phyloP scores from a whole-genome alignment of 2,888 invertebrate genomes.

The Tethea ocularis region DNA sequence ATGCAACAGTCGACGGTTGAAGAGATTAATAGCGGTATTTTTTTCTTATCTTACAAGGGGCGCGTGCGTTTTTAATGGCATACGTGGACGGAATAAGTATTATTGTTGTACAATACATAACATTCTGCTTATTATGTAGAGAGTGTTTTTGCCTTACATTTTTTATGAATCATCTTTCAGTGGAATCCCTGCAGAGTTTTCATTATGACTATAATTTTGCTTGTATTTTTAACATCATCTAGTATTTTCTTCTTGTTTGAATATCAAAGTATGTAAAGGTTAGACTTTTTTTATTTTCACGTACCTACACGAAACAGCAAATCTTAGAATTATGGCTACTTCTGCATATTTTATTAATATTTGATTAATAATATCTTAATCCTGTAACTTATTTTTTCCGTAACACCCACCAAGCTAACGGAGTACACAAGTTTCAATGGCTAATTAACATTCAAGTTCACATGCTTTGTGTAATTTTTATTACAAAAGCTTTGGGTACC shows the following conservation, averaged over 20 bases:
- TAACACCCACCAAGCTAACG: conserved; percentile 27
- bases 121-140: conserved; percentile 12
- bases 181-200: conserved; percentile 1
- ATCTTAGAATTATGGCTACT: too few relatives aligned
- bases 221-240: too few relatives aligned
- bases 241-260: too few relatives aligned
- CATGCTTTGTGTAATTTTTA: conserved; percentile 36
- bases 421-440: conserved; percentile 41
- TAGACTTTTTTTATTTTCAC: too few relatives aligned
- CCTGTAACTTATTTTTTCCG: conserved; percentile 30
- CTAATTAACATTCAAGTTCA: conserved; percentile 46
- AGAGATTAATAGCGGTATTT: conserved; percentile 36
- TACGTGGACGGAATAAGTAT: conserved; percentile 25
- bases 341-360: too few relatives aligned
- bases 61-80: conserved; percentile 20
- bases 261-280: too few relatives aligned
- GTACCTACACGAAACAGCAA: too few relatives aligned
- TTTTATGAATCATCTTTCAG: conserved; percentile 11
- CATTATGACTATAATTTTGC: not conserved
- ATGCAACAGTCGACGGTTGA: conserved; percentile 29
- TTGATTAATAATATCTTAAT: not conserved
- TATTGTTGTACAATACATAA: conserved; percentile 13
- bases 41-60: conserved; percentile 30
- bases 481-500: conserved; percentile 19
- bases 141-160: conserved; percentile 10